Evolutionary conservation across 2,797 vertebrate genomes (phyloP).

Genomic region (Echiichthys vipera): DNA sequence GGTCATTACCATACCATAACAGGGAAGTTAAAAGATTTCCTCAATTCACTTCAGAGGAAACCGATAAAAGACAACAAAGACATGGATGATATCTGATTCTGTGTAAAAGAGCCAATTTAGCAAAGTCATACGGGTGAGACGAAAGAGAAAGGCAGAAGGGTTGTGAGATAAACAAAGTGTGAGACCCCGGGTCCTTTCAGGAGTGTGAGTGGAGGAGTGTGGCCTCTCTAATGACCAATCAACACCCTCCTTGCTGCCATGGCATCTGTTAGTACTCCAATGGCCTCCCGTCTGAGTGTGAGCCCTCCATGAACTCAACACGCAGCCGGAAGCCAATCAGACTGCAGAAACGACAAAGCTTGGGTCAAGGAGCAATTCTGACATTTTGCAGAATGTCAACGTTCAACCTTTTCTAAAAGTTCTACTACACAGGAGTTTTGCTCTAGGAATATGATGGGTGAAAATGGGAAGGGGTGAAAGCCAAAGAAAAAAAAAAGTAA

Average conservation of each 20-base stretch:
- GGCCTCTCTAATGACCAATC: constrained; percentile 86
- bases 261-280: constrained; percentile 82
- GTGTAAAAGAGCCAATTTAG: constrained; percentile 65
- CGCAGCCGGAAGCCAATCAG: constrained; percentile 78
- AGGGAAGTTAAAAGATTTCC: constrained; percentile 64
- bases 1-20: constrained; percentile 10
- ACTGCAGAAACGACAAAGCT: constrained; percentile 46
- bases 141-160: constrained; percentile 64
- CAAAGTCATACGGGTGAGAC: constrained; percentile 60
- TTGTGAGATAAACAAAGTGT: constrained; percentile 71
- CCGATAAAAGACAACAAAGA: constrained; percentile 49
- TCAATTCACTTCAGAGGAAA: constrained; percentile 58
- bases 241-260: constrained; percentile 83
- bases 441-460: constrained; percentile 42
- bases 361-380: constrained; percentile 77
- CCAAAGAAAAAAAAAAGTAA: constrained; percentile 37
- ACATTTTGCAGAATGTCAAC: constrained; percentile 78
- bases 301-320: constrained; percentile 73
- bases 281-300: constrained; percentile 77
- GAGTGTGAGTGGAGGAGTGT: constrained; percentile 74
- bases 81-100: constrained; percentile 48
- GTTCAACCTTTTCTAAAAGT: constrained; percentile 79
- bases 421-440: constrained; percentile 67
- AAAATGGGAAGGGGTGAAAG: constrained; percentile 54
- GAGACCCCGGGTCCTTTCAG: constrained; percentile 72